Evolutionary conservation across 1,140 invertebrate genomes (phyloP).

Genomic region (Catajapyx aquilonaris): DNA sequence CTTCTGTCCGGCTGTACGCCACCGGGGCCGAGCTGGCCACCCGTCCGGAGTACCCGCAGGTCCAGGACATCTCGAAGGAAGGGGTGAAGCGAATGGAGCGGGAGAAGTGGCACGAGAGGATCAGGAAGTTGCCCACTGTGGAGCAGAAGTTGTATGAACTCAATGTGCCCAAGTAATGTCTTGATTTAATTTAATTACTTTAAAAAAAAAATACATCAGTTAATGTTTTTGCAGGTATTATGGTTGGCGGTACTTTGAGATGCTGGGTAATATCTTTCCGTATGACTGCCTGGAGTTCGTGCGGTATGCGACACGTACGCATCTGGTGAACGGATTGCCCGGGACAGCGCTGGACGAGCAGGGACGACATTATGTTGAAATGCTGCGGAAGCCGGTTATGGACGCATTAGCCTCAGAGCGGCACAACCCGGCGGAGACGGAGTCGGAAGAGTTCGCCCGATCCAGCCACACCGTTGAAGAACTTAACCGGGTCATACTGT

Average conservation of each 20-base stretch:
- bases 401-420: slow-evolving; percentile 8
- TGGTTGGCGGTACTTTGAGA: slow-evolving; percentile 38
- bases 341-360: slow-evolving; percentile 4
- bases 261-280: slow-evolving; percentile 33
- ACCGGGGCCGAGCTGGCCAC: slow-evolving; percentile 7
- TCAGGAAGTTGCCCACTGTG: slow-evolving; percentile 39
- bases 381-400: slow-evolving; percentile 5
- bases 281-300: slow-evolving; percentile 42
- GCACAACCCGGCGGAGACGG: not conserved
- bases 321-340: slow-evolving; percentile 23
- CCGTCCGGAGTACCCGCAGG: slow-evolving; percentile 31
- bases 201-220: too few relatives aligned
- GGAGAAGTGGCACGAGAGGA: slow-evolving; percentile 28
- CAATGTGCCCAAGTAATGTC: slow-evolving; percentile 42
- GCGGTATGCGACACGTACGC: slow-evolving; percentile 49
- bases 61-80: slow-evolving; percentile 27
- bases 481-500: slow-evolving; percentile 40
- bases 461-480: slow-evolving; percentile 28
- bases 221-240: slow-evolving; percentile 46
- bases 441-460: not conserved
- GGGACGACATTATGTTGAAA: slow-evolving; percentile 6
- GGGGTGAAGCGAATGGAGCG: slow-evolving; percentile 20
- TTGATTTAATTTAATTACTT: too few relatives aligned
- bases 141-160: slow-evolving; percentile 63
- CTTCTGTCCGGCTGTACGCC: too few relatives aligned